Evolutionary conservation across 2,797 vertebrate species (phyloP).

Genomic region (Myotis daubentonii): DNA sequence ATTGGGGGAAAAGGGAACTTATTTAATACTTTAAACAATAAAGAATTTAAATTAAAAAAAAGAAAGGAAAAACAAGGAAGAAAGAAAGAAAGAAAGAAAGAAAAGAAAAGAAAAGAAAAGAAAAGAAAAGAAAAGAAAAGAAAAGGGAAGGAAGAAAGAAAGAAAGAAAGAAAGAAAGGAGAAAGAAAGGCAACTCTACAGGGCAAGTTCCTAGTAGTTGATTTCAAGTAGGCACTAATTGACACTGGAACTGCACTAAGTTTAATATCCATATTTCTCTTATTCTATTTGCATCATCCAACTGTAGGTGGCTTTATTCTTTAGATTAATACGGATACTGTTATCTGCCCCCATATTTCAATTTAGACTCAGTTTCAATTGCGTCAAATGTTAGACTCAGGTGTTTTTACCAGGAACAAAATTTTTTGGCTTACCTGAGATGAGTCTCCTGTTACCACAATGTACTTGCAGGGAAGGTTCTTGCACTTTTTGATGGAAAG

Average conservation of each 20-base stretch:
- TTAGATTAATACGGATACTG: background rate
- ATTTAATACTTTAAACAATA: too few relatives aligned
- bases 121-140: too few relatives aligned
- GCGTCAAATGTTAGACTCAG: background rate
- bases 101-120: too few relatives aligned
- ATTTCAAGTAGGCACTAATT: background rate
- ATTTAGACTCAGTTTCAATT: background rate
- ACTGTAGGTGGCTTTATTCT: background rate
- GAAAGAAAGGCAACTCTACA: rapidly evolving
- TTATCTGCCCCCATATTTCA: background rate
- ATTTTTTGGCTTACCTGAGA: conserved; percentile 88
- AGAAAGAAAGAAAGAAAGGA: too few relatives aligned
- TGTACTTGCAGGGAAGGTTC: conserved; percentile 85
- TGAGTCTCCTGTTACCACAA: conserved; percentile 91
- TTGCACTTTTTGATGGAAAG: conserved; percentile 85
- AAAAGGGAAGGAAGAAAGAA: too few relatives aligned
- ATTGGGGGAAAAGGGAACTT: too few relatives aligned
- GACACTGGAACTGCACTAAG: background rate
- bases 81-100: too few relatives aligned
- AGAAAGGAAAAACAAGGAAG: too few relatives aligned
- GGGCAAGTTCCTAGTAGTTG: background rate
- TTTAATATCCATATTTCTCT: background rate
- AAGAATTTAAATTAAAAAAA: too few relatives aligned
- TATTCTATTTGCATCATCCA: background rate
- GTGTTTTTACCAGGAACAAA: background rate